Percentiles rank a stretch among this genome's conserved stretches.
These are phyloP conservation scores for Lateolabrax maculatus DNA, from an alignment of 2,797 vertebrate species.

Conservation along the genomic window DNA sequence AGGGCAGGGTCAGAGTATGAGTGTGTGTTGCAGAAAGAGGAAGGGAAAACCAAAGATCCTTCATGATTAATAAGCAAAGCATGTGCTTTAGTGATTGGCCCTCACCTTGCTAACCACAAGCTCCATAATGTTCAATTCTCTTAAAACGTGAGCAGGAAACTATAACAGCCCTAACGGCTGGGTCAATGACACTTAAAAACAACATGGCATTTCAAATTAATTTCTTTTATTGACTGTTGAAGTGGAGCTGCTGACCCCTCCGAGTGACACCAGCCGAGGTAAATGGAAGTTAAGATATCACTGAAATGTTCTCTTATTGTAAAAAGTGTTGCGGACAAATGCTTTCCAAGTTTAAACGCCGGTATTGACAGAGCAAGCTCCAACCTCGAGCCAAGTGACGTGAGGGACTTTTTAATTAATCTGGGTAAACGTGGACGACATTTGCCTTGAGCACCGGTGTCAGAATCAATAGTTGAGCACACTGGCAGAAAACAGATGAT, in stretches of 20 bases:
- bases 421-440: conserved; percentile 77
- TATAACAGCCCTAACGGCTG: conserved; percentile 17
- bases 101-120: conserved; percentile 44
- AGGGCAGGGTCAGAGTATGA: not conserved
- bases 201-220: conserved; percentile 33
- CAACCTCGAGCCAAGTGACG: conserved; percentile 56
- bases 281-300: conserved; percentile 51
- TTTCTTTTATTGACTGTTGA: conserved; percentile 39
- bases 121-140: conserved; percentile 32
- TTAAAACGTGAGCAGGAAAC: conserved; percentile 34
- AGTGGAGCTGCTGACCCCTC: conserved; percentile 29
- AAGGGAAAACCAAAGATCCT: conserved; percentile 27
- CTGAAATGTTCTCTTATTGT: conserved; percentile 26
- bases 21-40: conserved; percentile 15
- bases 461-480: conserved; percentile 78
- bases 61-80: conserved; percentile 54
- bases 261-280: conserved; percentile 7
- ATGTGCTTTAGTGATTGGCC: conserved; percentile 43
- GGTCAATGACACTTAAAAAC: conserved; percentile 37
- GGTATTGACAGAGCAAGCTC: conserved; percentile 59
- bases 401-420: conserved; percentile 83
- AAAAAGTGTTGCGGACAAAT: not conserved
- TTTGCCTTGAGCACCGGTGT: conserved; percentile 79
- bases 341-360: conserved; percentile 36
- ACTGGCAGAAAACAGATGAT: conserved; percentile 76